A percentile compares a stretch with the other conserved stretches of the same genome.
Evolutionary conservation across 2,113 vertebrate genomes (phyloP).

Genomic region (Ursus arctos): DNA sequence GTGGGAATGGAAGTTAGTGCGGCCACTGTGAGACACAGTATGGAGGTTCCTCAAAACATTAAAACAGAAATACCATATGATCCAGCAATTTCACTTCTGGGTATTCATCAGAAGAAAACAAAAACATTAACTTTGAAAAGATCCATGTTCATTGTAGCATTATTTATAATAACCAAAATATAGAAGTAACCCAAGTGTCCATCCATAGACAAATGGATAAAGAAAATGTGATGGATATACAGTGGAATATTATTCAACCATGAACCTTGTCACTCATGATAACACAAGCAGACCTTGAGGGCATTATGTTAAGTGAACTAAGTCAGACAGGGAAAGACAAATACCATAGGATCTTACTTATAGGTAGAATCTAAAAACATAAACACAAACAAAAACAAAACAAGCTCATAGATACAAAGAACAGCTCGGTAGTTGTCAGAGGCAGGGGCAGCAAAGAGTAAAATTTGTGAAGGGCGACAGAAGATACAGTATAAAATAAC

Average conservation of each 20-base stretch:
- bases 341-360: background rate
- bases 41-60: background rate
- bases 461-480: background rate
- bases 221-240: background rate
- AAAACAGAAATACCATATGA: background rate
- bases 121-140: background rate
- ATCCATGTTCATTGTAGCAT: background rate
- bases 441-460: rapidly evolving
- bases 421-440: background rate
- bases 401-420: background rate
- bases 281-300: background rate
- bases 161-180: background rate
- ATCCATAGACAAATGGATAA: background rate
- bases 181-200: background rate
- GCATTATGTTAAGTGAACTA: background rate
- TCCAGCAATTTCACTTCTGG: background rate
- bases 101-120: background rate
- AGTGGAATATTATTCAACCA: background rate
- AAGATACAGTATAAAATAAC: background rate
- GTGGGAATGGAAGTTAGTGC: background rate
- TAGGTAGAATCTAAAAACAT: background rate
- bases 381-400: background rate
- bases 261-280: background rate
- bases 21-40: background rate
- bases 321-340: background rate